Percentiles rank a stretch among this genome's conserved stretches.
Evolutionary conservation across 2,888 invertebrate genomes (phyloP).

Genomic region (Caenorhabditis doughertyi): DNA sequence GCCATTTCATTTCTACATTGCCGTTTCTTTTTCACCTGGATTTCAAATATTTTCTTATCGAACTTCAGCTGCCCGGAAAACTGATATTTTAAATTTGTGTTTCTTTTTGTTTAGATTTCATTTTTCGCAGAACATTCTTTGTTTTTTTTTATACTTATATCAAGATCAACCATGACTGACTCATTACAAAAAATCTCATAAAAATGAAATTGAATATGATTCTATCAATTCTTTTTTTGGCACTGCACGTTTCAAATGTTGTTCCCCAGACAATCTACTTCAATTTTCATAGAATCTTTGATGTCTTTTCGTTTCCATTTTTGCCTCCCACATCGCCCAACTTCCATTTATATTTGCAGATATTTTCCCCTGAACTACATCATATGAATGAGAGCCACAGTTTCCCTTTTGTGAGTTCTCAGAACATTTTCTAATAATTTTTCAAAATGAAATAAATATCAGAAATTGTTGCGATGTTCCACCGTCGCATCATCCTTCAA

Average conservation of each 20-base stretch:
- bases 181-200: background rate
- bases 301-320: conserved; percentile 19
- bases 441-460: background rate
- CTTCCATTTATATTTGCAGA: conserved; percentile 1
- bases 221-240: conserved; percentile 3
- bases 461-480: conserved; percentile 63
- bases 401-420: conserved; percentile 58
- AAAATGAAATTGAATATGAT: background rate
- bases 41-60: conserved; percentile 5
- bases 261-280: conserved; percentile 28
- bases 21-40: conserved; percentile 13
- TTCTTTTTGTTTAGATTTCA: background rate
- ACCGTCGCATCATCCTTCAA: conserved; percentile 55
- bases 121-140: too few relatives aligned
- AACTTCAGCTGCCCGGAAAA: conserved; percentile 9
- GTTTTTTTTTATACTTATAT: too few relatives aligned
- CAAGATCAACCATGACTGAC: background rate
- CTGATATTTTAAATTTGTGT: conserved; percentile 1
- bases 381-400: conserved; percentile 50
- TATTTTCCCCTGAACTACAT: background rate
- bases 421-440: background rate
- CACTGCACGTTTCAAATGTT: conserved; percentile 12
- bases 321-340: background rate
- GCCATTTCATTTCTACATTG: conserved; percentile 12
- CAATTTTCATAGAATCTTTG: conserved; percentile 45